Base-by-base conservation (phyloP, 2,888 invertebrate species). In the Cheilosia grossa region DNA sequence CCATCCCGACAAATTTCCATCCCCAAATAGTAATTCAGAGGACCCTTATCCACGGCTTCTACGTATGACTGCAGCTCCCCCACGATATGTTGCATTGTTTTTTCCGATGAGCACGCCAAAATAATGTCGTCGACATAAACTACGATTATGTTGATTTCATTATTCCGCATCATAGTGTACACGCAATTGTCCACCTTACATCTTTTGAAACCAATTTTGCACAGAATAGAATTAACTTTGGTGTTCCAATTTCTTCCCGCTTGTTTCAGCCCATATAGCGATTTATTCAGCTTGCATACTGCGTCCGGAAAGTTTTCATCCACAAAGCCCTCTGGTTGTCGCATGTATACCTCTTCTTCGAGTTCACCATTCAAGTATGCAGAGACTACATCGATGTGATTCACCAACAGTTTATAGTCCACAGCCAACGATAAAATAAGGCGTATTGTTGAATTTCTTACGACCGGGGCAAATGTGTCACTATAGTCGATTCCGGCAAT, bases 381-480 rank as follows among this genome's bases (percentile, higher is more conserved):
- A 24, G 80, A 40, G 53, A 19, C 51, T 30, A 44, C 19, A 49
- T 49, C 49, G 19, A 49, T 49, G 49, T 49, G 33, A 51, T 66
- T 15, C 51, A 66, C 51, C 5, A 66, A 27, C 37, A 66, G 27
- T 42, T 66, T 21, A 40, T 66, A 27, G 30, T 54, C 13, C 24
- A 54, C 54, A 30, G 30, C 30, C 30, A 40, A 40, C 40, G 40
- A 49, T 21, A 49, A 17, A 19, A 21, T 9, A 10, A 49, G 40
- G 10, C 40, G 40, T 40, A 40, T 40, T 10, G 40, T 83, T 44
- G 81, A 67, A 59, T 87, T 69, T 51, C 80, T 51, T n/a, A 74
- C 86, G 15, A 40, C 40, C 40, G 87, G 88, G 10, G 88, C 79
- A 79, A 82, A 88, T 13, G 88, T 87, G 59, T 89, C 87, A 30